These are phyloP conservation scores for Tonatia bakeri DNA, from an alignment of 2,113 vertebrate species.

Conservation along the genomic window DNA sequence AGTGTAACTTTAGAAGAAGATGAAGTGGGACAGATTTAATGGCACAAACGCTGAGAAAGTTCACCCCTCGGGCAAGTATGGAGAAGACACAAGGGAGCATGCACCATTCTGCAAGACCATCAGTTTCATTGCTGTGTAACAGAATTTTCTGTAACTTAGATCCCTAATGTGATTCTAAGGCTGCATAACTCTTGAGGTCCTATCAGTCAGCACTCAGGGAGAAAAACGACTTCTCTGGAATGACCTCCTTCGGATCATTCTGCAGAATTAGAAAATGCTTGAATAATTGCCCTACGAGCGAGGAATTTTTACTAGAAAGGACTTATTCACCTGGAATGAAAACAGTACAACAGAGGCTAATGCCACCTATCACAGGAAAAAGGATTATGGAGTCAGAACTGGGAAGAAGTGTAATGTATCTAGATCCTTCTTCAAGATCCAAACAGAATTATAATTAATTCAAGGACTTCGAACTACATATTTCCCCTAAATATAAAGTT, in stretches of 20 bases:
- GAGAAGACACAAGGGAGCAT: neutral
- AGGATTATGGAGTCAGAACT: neutral
- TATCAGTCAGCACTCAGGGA: neutral
- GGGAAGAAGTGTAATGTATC: neutral
- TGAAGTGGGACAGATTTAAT: neutral
- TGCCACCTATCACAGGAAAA: neutral
- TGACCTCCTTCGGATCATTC: neutral
- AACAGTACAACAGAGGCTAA: slow-evolving; percentile 6
- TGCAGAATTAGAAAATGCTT: neutral
- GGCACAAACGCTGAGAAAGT: neutral
- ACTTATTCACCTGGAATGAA: neutral
- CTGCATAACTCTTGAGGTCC: neutral
- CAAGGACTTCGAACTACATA: neutral
- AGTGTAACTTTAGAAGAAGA: neutral
- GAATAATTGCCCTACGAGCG: neutral
- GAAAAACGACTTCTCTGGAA: neutral
- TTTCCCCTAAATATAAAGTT: neutral
- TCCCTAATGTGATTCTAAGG: neutral
- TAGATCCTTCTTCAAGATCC: neutral
- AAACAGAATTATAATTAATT: slow-evolving; percentile 13
- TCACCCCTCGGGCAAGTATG: neutral
- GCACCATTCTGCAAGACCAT: neutral
- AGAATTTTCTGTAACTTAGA: neutral
- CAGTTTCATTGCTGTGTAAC: neutral
- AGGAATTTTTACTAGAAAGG: slow-evolving; percentile 5